Evolutionary conservation across 2,888 invertebrate species (phyloP).

Genomic region (Stenodera caucasica): DNA sequence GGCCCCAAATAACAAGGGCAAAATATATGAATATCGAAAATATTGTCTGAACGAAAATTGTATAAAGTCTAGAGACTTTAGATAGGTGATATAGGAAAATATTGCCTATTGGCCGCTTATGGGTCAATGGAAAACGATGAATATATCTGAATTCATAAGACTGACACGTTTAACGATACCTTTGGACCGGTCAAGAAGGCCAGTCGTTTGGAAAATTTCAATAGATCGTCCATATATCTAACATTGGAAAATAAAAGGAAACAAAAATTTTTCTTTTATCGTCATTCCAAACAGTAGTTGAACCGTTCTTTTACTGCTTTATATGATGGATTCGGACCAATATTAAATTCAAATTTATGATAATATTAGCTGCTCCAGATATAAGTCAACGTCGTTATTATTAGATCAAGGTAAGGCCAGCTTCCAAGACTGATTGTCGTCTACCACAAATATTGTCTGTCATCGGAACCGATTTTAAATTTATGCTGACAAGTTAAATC

Average conservation of each 20-base stretch:
- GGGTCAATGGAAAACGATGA: slow-evolving; percentile 36
- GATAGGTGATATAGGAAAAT: slow-evolving; percentile 34
- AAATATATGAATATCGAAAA: slow-evolving; percentile 38
- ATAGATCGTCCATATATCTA: slow-evolving; percentile 10
- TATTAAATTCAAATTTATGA: slow-evolving; percentile 29
- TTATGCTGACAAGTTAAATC: too few relatives aligned
- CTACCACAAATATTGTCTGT: background rate
- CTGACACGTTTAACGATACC: slow-evolving; percentile 26
- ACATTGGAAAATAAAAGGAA: slow-evolving; percentile 21
- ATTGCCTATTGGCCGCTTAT: slow-evolving; percentile 32
- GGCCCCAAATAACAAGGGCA: slow-evolving; percentile 36
- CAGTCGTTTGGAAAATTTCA: slow-evolving; percentile 25
- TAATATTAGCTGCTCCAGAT: slow-evolving; percentile 17
- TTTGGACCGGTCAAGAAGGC: slow-evolving; percentile 26
- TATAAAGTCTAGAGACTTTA: slow-evolving; percentile 32
- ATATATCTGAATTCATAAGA: slow-evolving; percentile 39
- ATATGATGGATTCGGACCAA: slow-evolving; percentile 11
- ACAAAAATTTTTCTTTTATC: slow-evolving; percentile 2
- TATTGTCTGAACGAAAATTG: slow-evolving; percentile 38
- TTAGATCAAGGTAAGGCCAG: background rate
- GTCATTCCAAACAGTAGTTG: background rate
- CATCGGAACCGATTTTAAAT: too few relatives aligned
- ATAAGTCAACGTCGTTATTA: slow-evolving; percentile 17
- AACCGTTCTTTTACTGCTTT: slow-evolving; percentile 12
- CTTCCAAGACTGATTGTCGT: background rate